Evolutionary conservation across 2,113 vertebrate species (phyloP).

Genomic region (Ammodramus savannarum): DNA sequence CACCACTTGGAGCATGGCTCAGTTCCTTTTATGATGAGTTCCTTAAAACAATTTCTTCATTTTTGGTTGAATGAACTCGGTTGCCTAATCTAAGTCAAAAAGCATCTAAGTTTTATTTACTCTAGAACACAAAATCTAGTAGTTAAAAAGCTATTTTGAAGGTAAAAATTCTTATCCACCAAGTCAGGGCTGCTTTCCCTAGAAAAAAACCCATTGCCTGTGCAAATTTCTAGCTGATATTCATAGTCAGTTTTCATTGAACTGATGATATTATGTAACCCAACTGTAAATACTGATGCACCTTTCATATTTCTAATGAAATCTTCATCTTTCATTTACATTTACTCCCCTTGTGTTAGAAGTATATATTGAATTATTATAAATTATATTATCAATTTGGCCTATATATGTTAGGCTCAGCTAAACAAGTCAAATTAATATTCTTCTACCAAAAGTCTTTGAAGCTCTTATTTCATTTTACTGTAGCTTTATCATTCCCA

Average conservation of each 20-base stretch:
- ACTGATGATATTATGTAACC: background rate
- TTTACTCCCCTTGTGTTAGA: background rate
- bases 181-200: background rate
- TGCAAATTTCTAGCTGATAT: background rate
- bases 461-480: background rate
- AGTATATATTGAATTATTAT: background rate
- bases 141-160: background rate
- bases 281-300: background rate
- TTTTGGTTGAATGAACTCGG: background rate
- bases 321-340: background rate
- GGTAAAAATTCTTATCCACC: background rate
- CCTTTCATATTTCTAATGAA: background rate
- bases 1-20: background rate
- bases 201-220: background rate
- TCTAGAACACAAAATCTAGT: background rate
- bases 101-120: background rate
- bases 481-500: background rate
- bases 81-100: background rate
- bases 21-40: slow-evolving; percentile 1
- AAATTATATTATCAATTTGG: background rate
- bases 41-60: background rate
- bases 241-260: background rate
- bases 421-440: background rate
- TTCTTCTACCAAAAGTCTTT: background rate
- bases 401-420: background rate